phyloP scores from a whole-genome alignment of 2,888 invertebrate genomes.

The Dryobota labecula region DNA sequence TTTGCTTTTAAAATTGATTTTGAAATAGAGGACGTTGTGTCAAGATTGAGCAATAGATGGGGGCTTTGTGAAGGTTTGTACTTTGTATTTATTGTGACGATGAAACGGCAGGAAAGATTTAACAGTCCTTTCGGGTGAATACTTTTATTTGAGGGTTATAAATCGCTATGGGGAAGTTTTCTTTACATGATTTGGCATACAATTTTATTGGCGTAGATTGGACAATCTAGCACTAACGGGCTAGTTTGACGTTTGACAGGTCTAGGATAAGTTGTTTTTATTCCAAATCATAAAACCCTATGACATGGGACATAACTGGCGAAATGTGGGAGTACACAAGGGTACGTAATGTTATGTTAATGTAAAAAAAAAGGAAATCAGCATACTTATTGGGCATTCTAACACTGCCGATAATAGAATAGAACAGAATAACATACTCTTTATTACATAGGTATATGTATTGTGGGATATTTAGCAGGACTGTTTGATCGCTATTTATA shows the following conservation, averaged over 20 bases:
- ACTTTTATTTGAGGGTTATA: slow-evolving; percentile 5
- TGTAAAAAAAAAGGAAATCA: not conserved
- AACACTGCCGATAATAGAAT: not conserved
- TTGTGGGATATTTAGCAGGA: no score
- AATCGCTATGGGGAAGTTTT: not conserved
- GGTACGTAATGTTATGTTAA: no score
- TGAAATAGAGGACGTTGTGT: slow-evolving; percentile 65
- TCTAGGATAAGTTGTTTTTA: no score
- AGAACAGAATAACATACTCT: no score
- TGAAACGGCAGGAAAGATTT: slow-evolving; percentile 12
- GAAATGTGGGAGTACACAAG: no score
- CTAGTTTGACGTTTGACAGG: not conserved
- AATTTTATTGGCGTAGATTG: not conserved
- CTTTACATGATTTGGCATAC: not conserved
- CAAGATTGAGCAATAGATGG: slow-evolving; percentile 62
- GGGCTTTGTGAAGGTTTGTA: slow-evolving; percentile 47
- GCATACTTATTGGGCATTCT: not conserved
- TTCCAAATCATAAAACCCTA: no score
- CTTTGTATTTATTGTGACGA: slow-evolving; percentile 46
- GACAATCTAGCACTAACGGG: not conserved
- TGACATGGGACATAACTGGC: no score
- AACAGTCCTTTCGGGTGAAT: slow-evolving; percentile 3
- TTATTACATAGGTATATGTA: no score
- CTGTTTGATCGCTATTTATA: not conserved
- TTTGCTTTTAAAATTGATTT: slow-evolving; percentile 69